A percentile compares a stretch with the other conserved stretches of the same genome.
These are phyloP conservation scores for Fistularia tabacaria DNA, from an alignment of 2,797 vertebrate species.

Conservation along the genomic window DNA sequence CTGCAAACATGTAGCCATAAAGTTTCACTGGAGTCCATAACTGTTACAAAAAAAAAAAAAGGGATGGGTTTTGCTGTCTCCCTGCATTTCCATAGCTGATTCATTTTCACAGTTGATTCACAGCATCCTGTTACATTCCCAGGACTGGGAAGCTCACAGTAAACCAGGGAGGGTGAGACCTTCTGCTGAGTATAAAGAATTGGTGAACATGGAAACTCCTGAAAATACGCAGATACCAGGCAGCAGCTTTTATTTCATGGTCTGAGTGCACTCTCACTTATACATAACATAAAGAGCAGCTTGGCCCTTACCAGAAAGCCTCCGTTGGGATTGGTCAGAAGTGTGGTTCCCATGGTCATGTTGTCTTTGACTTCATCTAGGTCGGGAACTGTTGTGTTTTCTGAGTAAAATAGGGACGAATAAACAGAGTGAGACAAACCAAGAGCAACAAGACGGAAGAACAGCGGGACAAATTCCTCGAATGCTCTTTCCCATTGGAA, in stretches of 20 bases:
- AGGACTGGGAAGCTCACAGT: slow-evolving; percentile 19
- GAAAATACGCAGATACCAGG: background rate
- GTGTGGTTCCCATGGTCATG: slow-evolving; percentile 96
- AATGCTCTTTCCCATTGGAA: slow-evolving; percentile 61
- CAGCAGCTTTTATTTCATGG: slow-evolving; percentile 28
- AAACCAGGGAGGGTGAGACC: slow-evolving; percentile 22
- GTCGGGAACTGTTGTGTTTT: slow-evolving; percentile 86
- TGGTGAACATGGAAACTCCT: slow-evolving; percentile 8
- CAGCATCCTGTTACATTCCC: slow-evolving; percentile 43
- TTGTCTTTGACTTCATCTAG: slow-evolving; percentile 94
- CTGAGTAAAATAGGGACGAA: slow-evolving; percentile 74
- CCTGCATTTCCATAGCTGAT: slow-evolving; percentile 22
- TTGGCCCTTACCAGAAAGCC: slow-evolving; percentile 90
- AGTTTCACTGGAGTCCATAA: slow-evolving; percentile 2
- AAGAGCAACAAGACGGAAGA: slow-evolving; percentile 30
- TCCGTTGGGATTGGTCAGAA: slow-evolving; percentile 91
- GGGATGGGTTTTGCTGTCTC: background rate
- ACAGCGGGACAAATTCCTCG: slow-evolving; percentile 65
- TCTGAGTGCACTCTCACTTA: slow-evolving; percentile 10
- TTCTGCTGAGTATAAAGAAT: slow-evolving; percentile 41
- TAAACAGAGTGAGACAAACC: slow-evolving; percentile 44
- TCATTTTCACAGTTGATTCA: slow-evolving; percentile 33
- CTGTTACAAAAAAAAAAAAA: slow-evolving; percentile 8
- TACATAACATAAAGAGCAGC: slow-evolving; percentile 14
- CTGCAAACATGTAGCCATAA: slow-evolving; percentile 6